Evolutionary conservation across 2,888 invertebrate species (phyloP), one percentile per base, ranked within the genome.

Genomic region (Drosophila kanekoi): DNA sequence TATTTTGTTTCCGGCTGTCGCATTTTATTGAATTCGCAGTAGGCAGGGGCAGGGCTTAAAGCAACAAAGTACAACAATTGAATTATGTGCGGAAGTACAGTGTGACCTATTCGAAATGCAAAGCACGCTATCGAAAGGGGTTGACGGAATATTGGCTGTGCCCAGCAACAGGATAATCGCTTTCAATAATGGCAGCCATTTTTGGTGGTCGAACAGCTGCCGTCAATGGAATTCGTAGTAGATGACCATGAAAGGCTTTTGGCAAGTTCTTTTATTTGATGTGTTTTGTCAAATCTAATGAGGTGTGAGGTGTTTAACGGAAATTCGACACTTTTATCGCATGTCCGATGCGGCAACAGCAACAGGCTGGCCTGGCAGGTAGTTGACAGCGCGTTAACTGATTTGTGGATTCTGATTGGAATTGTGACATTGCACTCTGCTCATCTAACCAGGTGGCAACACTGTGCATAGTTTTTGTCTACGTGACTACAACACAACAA

Each of bases 1-100:
- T 74, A 83, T 83, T 87, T 81, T 77, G 74, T 76, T 81, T 84
- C 84, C 84, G 79, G 72, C 84, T 71, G 79, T 61, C 81, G 72
- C 51, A 28, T 57, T 63, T 80, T 78, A 85, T 85, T 84, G 73
- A 84, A 81, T 80, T 81, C 70, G 68, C 61, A 57, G 49, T 74
- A 74, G 72, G 72, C 54, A 54, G 54, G 38, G 72, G 72, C 54
- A 54, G 54, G 38, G 10, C 41, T 32, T 47, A 52, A 45, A 33
- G 16, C 32, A 66, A 66, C 57, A 59, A 48, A 18, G 60, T 52
- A 13, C 40, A 41, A 51, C 72, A 84, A 79, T 75, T 72, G 79
- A 82, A 82, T 77, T 71, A 61, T 70, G 60, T 68, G 58, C 79
- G 68, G 69, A 75, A 77, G 68, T 76, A 66, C 72, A 77, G 63